Base-by-base conservation (phyloP, 2,113 vertebrate species). In the Archocentrus centrarchus region DNA sequence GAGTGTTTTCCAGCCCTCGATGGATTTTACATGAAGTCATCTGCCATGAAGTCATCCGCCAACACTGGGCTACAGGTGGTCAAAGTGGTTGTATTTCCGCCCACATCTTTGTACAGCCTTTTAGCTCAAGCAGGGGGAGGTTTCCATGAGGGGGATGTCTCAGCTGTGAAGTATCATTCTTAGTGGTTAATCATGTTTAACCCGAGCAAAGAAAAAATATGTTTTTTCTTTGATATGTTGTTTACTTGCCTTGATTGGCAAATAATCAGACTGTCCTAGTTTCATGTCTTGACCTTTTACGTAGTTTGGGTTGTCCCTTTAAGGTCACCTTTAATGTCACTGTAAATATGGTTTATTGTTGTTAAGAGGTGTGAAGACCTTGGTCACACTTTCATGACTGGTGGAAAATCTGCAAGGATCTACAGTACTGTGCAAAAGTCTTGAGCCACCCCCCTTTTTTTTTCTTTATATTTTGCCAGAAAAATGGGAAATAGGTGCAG, bases 31-130 rank as follows among this genome's bases (percentile, higher is more conserved):
- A 81, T 76, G 50, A 91, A 87, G 88, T 39, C 37, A 70, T 4
- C 15, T 70, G 64, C 64, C 61, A 82, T 76, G 55, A 92, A 87
- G 88, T 90, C 88, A 80, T 93, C 90, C 58, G 63, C 92, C 90
- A 76, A 90, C 93, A 89, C 88, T 61, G 82, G 73, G 6, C 83
- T 85, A 79, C 87, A 85, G 87, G 89, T 88, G 88, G 91, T 86
- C 79, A 55, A 53, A 79, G 75, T 58, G 77, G 91, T 86, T 83
- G 84, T 75, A 85, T 88, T 80, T 61, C 79, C 78, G 50, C 81
- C 85, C 63, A 91, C 82, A 11, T 88, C 41, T 44, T 68, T 20
- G 4, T 35, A 13, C 55, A 17, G 75, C 18, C 30, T 59, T 32
- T 61, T 14, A n/a, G 75, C 62, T 53, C 63, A 27, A 47, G 64